Evolutionary conservation across 2,888 invertebrate species (phyloP).

Genomic region (Melitaea athalia): DNA sequence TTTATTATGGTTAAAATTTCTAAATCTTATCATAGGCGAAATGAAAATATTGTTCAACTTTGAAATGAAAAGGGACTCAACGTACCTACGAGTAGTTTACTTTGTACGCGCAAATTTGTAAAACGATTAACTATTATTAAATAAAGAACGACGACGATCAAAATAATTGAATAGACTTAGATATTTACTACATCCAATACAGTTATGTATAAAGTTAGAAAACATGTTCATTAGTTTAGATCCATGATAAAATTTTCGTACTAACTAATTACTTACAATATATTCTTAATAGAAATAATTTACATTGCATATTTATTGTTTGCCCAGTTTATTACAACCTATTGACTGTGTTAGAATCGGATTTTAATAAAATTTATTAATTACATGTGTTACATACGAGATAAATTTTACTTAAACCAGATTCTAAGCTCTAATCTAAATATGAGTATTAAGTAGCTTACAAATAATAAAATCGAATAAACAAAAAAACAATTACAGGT

Average conservation of each 20-base stretch:
- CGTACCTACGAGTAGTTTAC: not conserved
- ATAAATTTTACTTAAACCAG: slow-evolving; percentile 37
- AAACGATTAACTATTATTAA: not conserved
- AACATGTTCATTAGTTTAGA: not conserved
- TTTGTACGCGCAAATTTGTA: not conserved
- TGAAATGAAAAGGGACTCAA: not conserved
- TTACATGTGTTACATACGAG: slow-evolving; percentile 13
- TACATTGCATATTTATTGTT: slow-evolving; percentile 5
- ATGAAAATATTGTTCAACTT: not conserved
- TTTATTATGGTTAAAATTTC: not conserved
- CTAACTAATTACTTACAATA: not conserved
- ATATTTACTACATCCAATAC: not conserved
- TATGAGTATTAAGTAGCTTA: slow-evolving; percentile 17
- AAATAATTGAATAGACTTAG: not conserved
- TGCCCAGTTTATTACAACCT: slow-evolving; percentile 17
- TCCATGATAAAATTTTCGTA: slow-evolving; percentile 14
- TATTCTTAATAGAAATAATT: slow-evolving; percentile 7
- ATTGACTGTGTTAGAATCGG: slow-evolving; percentile 22
- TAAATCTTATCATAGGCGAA: not conserved
- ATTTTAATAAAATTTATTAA: no score
- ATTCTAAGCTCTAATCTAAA: slow-evolving; percentile 42
- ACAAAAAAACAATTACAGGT: slow-evolving; percentile 14
- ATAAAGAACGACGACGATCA: not conserved
- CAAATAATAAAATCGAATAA: slow-evolving; percentile 12
- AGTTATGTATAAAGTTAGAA: not conserved